A percentile compares a stretch with the other conserved stretches of the same genome.
Conservation (phyloP, 2,888 invertebrate genomes). For the Erebia ligea region DNA sequence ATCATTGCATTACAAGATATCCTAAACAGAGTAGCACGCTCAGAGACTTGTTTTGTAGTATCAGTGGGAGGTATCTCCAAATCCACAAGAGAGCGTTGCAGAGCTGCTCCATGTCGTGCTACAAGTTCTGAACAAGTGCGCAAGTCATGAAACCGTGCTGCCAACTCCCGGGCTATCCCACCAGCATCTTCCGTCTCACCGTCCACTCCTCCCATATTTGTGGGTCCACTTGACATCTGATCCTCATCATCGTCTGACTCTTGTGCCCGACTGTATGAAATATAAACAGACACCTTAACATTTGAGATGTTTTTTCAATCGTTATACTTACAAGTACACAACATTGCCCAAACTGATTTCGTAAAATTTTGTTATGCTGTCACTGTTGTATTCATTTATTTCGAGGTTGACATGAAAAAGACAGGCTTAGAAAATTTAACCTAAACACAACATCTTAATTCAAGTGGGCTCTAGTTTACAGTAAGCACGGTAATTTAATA, state of each 20-base stretch:
- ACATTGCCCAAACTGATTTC: too few species aligned
- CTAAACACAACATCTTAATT: too few species aligned
- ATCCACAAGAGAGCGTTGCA: slow-evolving; percentile 91
- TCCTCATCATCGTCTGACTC: slow-evolving; percentile 91
- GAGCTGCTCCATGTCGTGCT: slow-evolving; percentile 92
- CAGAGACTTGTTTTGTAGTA: slow-evolving; percentile 94
- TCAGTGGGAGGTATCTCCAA: slow-evolving; percentile 88
- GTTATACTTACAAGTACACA: background rate
- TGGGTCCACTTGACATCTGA: slow-evolving; percentile 77
- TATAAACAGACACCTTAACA: background rate
- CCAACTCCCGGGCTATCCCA: slow-evolving; percentile 87
- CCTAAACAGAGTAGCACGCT: slow-evolving; percentile 96
- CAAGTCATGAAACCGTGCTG: slow-evolving; percentile 91
- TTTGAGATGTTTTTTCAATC: background rate
- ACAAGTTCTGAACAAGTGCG: slow-evolving; percentile 96
- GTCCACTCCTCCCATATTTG: slow-evolving; percentile 77
- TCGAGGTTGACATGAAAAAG: too few species aligned
- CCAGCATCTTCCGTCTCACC: slow-evolving; percentile 83
- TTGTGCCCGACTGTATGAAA: slow-evolving; percentile 81
- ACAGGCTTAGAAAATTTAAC: too few species aligned
- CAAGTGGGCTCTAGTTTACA: too few species aligned
- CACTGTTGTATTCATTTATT: too few species aligned
- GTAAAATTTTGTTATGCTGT: too few species aligned
- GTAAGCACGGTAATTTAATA: too few species aligned
- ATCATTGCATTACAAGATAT: slow-evolving; percentile 99